Evolutionary conservation across 2,888 invertebrate species (phyloP).

Genomic region (Autographa gamma): DNA sequence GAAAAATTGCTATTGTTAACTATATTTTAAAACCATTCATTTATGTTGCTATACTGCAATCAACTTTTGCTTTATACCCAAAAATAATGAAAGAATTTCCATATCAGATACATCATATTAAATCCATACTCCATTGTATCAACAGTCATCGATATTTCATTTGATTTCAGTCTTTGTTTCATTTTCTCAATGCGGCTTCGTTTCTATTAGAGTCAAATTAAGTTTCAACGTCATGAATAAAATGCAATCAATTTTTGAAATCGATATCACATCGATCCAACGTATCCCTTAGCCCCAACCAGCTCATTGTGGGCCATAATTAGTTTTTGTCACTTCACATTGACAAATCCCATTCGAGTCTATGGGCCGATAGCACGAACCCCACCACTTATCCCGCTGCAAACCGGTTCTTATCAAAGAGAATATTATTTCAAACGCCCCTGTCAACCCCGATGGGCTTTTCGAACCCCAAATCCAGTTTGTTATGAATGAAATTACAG

Average conservation of each 20-base stretch:
- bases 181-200: not conserved
- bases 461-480: conserved; percentile 88
- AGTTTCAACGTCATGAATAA: conserved; percentile 47
- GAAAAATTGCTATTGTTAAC: too few species aligned
- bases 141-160: not conserved
- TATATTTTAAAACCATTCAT: too few species aligned
- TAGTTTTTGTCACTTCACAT: conserved; percentile 89
- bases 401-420: conserved; percentile 88
- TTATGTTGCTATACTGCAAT: not conserved
- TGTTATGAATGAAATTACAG: conserved; percentile 89
- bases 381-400: conserved; percentile 79
- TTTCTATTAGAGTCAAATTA: conserved; percentile 33
- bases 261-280: conserved; percentile 73
- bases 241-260: conserved; percentile 64
- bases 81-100: not conserved
- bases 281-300: conserved; percentile 70
- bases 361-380: conserved; percentile 74
- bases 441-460: conserved; percentile 87
- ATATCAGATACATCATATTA: not conserved
- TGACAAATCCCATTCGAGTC: conserved; percentile 85
- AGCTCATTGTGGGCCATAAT: conserved; percentile 85
- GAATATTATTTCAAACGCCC: conserved; percentile 89
- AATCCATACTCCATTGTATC: not conserved
- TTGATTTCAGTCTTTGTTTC: not conserved
- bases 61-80: not conserved